Percentiles rank a stretch among this genome's conserved stretches.
These are phyloP conservation scores for Arothron firmamentum DNA, from an alignment of 2,113 vertebrate species.

Conservation along the genomic window DNA sequence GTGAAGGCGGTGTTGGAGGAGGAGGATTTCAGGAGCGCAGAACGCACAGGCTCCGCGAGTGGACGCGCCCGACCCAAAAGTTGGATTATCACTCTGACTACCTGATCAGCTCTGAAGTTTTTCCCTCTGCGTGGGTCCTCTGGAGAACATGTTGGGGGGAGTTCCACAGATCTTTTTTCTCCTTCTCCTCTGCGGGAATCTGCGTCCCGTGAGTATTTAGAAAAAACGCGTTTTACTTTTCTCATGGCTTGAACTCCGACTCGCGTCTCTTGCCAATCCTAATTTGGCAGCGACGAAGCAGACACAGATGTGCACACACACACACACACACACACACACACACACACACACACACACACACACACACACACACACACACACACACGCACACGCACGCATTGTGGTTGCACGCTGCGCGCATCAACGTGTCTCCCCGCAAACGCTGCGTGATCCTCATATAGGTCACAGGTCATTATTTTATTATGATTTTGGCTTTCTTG, in stretches of 20 bases:
- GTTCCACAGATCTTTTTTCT: conserved; percentile 19
- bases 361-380: no score
- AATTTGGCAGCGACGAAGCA: no score
- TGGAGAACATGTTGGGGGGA: conserved; percentile 33
- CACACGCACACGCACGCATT: neutral
- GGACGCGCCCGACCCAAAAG: neutral
- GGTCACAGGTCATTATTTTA: no score
- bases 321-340: no score
- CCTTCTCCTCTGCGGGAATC: conserved; percentile 40
- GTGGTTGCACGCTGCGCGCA: neutral
- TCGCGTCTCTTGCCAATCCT: neutral
- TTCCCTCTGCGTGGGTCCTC: neutral
- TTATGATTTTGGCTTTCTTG: no score
- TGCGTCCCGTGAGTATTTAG: conserved; percentile 53
- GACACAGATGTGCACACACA: no score
- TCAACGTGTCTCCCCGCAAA: no score
- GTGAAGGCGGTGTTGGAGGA: conserved; percentile 16
- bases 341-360: no score
- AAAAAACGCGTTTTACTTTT: conserved; percentile 10
- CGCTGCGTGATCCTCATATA: no score
- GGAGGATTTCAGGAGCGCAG: conserved; percentile 13
- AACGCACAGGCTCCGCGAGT: conserved; percentile 21
- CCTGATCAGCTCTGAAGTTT: neutral
- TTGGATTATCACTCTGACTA: conserved; percentile 15
- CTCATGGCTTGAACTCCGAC: conserved; percentile 2